Evolutionary conservation across 2,113 vertebrate genomes (phyloP).

Genomic region (Myrmecophaga tridactyla): DNA sequence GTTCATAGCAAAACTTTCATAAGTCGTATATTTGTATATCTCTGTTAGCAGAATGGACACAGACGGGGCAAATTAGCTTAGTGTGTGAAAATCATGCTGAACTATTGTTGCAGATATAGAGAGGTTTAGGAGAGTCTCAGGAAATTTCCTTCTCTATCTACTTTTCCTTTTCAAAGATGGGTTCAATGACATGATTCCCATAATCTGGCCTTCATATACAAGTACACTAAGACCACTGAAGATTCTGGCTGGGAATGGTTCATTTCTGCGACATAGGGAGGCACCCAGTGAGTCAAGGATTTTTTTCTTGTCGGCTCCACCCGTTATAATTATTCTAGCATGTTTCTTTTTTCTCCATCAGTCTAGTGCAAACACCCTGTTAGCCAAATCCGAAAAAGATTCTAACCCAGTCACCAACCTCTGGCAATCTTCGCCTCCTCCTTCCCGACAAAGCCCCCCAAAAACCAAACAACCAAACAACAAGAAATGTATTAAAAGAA

Average conservation of each 20-base stretch:
- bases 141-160: background rate
- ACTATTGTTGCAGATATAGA: background rate
- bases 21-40: constrained; percentile 65
- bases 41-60: constrained; percentile 29
- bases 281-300: constrained; percentile 84
- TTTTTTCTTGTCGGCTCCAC: constrained; percentile 81
- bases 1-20: constrained; percentile 83
- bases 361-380: constrained; percentile 73
- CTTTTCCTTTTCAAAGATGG: constrained; percentile 8
- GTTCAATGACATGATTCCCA: background rate
- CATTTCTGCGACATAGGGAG: constrained; percentile 80
- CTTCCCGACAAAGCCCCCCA: background rate
- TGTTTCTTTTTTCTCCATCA: constrained; percentile 76
- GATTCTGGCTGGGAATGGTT: constrained; percentile 74
- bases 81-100: constrained; percentile 5
- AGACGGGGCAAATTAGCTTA: background rate
- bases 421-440: constrained; percentile 43
- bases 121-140: background rate
- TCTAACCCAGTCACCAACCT: constrained; percentile 54
- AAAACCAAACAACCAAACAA: too few species aligned
- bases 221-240: constrained; percentile 30
- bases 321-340: constrained; percentile 82
- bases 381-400: constrained; percentile 68
- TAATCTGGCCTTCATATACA: background rate
- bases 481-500: background rate